Conservation (phyloP, 1,140 invertebrate species). For the Drosophila tristis region DNA sequence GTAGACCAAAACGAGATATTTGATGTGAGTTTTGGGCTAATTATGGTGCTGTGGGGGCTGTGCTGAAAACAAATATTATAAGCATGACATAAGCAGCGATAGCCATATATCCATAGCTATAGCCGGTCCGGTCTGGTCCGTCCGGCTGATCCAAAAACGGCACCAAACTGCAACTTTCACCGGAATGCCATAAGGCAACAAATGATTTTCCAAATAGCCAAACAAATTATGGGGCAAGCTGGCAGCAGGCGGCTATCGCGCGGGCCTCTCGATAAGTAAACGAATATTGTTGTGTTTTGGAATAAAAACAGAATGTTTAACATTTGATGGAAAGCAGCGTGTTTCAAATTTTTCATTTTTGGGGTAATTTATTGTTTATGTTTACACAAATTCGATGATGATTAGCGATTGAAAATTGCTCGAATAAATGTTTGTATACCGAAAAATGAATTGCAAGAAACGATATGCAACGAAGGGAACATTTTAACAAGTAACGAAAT, state of each 20-base stretch:
- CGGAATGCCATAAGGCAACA: constrained; percentile 31
- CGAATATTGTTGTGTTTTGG: constrained; percentile 14
- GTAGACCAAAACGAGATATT: constrained; percentile 32
- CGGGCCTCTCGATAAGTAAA: constrained; percentile 8
- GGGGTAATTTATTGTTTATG: constrained; percentile 16
- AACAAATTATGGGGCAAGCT: constrained; percentile 29
- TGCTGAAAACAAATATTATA: constrained; percentile 42
- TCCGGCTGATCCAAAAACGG: constrained; percentile 36
- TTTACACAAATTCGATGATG: constrained; percentile 50
- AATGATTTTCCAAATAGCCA: constrained; percentile 41
- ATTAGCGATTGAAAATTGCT: constrained; percentile 4
- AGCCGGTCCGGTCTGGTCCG: constrained; percentile 5
- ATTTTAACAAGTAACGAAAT: constrained; percentile 19
- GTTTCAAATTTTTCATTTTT: constrained; percentile 17
- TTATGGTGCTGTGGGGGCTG: constrained; percentile 28
- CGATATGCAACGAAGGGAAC: background rate
- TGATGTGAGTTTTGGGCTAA: constrained; percentile 23
- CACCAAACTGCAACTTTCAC: constrained; percentile 59
- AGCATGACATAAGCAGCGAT: constrained; percentile 53
- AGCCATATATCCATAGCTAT: constrained; percentile 16
- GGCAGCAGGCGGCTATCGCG: constrained; percentile 5
- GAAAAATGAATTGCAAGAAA: constrained; percentile 32
- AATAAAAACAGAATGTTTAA: constrained; percentile 46
- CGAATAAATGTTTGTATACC: constrained; percentile 1
- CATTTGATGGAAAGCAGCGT: constrained; percentile 61